Evolutionary conservation across 2,113 vertebrate species (phyloP).

Genomic region (Chascanopsetta lugubris): DNA sequence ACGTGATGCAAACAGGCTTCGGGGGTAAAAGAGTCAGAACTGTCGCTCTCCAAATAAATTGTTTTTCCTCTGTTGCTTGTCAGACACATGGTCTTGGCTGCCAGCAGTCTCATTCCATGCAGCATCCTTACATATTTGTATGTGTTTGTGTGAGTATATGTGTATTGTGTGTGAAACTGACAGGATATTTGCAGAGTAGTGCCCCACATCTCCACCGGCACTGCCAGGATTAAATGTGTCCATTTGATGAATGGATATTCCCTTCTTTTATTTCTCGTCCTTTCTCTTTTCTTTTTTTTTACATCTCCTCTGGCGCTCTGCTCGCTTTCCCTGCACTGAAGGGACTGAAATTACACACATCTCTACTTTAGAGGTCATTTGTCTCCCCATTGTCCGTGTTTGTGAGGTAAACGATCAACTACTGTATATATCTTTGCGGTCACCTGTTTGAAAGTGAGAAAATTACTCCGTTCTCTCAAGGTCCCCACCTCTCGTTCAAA

Average conservation of each 20-base stretch:
- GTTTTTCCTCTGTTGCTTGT: constrained; percentile 33
- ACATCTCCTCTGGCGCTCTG: constrained; percentile 26
- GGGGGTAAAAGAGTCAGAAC: constrained; percentile 54
- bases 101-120: constrained; percentile 42
- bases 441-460: constrained; percentile 1
- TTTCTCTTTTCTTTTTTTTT: constrained; percentile 27
- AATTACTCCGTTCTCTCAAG: constrained; percentile 32
- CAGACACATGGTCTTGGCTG: constrained; percentile 48
- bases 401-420: constrained; percentile 30
- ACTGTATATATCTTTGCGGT: constrained; percentile 9
- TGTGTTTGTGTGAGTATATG: constrained; percentile 20
- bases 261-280: constrained; percentile 20
- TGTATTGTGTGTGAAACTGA: constrained; percentile 8
- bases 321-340: constrained; percentile 36
- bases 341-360: constrained; percentile 48
- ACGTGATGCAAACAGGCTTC: constrained; percentile 50
- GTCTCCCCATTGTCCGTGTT: constrained; percentile 42
- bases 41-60: constrained; percentile 36
- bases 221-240: constrained; percentile 33
- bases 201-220: constrained; percentile 20
- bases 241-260: constrained; percentile 37
- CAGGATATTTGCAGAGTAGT: constrained; percentile 21
- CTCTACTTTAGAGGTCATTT: constrained; percentile 50
- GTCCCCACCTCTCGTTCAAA: constrained; percentile 14
- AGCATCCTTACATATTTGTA: constrained; percentile 16